Base-by-base conservation (phyloP, 2,113 vertebrate genomes). In the Synchiropus splendidus region DNA sequence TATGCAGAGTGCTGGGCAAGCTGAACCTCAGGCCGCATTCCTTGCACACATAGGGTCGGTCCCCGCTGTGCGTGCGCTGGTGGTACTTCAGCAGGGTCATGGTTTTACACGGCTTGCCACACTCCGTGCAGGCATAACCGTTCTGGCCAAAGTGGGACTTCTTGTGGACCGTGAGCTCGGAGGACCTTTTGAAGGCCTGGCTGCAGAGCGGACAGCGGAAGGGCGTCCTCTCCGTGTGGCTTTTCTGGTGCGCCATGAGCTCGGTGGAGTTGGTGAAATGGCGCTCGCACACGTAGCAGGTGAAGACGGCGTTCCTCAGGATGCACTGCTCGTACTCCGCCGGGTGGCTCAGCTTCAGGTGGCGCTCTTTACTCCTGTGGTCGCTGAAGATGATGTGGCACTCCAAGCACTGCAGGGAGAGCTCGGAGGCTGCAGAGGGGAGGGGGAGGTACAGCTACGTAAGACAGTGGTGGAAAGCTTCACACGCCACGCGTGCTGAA, bases 231-330 rank as follows among this genome's bases (percentile, higher is more conserved):
- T 91, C 89, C 0, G 70, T 81, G 78, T 96, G 92, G 42, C 88
- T 79, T 6, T 89, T 89, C 47, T 89, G 91, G 58, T 96, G 92
- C 6, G 79, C 75, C 90, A 89, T 83, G 16, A 96, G 84, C 38
- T 92, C 73, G 0, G 81, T 78, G 1, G 91, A 92, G 66, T 88
- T 91, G 64, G 87, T 87, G 45, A 96, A 94, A 8, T 89, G 81
- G 34, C 85, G 86, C 39, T 91, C 91, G 1, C 92, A 96, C 4
- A 92, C 86, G 0, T 90, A 87, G 45, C 91, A 94, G 4, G 87
- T 77, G 32, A 93, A 92, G 2, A 85, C 81, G 0, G 86, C 72
- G 3, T 90, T 88, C 33, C 80, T 86, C 34, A 90, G 74, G 13
- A 85, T 80, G 65, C 64, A 70, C 15, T 84, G 74, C 50, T 85